Evolutionary conservation across 2,888 invertebrate species (phyloP).

Genomic region (Euzophera pinguis): DNA sequence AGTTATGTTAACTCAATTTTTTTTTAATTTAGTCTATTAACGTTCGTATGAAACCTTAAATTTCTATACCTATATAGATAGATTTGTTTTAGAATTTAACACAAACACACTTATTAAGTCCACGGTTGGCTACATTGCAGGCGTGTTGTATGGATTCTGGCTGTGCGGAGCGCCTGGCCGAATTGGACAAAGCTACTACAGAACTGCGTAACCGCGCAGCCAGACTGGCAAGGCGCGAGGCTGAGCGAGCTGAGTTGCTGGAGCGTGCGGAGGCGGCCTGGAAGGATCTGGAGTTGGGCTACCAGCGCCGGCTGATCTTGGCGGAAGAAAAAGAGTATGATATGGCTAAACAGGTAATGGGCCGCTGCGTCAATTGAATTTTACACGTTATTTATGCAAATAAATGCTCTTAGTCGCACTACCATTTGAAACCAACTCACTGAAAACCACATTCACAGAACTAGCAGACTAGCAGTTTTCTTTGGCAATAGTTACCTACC

Average conservation of each 20-base stretch:
- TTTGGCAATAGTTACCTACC: too few species aligned
- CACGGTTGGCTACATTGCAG: conserved; percentile 27
- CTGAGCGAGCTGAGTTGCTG: conserved; percentile 52
- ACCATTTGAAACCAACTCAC: too few species aligned
- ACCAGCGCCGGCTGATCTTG: conserved; percentile 45
- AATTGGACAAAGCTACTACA: conserved; percentile 39
- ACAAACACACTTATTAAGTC: neutral
- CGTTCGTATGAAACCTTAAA: too few species aligned
- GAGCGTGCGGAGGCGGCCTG: conserved; percentile 66
- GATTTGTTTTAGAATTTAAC: too few species aligned
- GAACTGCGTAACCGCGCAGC: conserved; percentile 49
- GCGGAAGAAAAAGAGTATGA: conserved; percentile 57
- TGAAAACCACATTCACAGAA: too few species aligned
- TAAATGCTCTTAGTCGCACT: too few species aligned
- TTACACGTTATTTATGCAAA: too few species aligned
- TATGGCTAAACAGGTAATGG: conserved; percentile 47
- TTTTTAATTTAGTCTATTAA: too few species aligned
- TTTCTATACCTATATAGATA: too few species aligned
- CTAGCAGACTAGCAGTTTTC: too few species aligned
- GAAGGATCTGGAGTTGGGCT: conserved; percentile 60
- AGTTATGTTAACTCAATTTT: too few species aligned
- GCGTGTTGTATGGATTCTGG: conserved; percentile 48
- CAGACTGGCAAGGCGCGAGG: conserved; percentile 50
- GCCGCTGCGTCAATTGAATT: too few species aligned
- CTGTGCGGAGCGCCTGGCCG: conserved; percentile 41